Evolutionary conservation across 2,888 invertebrate genomes (phyloP), one percentile per base, ranked within the genome.

Genomic region (Apodemia hepburni): DNA sequence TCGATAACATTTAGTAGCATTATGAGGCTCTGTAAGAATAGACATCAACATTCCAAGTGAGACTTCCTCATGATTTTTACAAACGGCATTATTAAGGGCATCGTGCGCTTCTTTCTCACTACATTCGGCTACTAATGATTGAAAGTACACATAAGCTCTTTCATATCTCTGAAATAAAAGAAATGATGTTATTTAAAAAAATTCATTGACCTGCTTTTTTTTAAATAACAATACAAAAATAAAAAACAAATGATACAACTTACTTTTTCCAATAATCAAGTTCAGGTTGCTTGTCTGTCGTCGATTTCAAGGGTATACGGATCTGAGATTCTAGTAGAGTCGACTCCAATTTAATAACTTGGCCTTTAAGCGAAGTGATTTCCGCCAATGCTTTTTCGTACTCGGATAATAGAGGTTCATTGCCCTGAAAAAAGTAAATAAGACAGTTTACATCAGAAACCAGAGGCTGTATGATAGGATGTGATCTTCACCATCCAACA

Each of bases 101-200:
- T 98, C 98, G 82, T 98, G 98, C 75, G 97, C 95, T 89, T 98
- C 98, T 80, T 98, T 97, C 78, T 98, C 98, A 74, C 97, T 97
- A 75, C 97, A 93, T 71, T 97, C 97, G 70, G 94, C 93, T 65
- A 95, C 95, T 74, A 97, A 92, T 73, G 93, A 94, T 85, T 96
- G 96, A 69, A 98, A 93, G 78, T 94, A 94, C 75, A 92, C 92
- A 86, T 95, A 96, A 76, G 96, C 96, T 79, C 96, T 94, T 83
- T 98, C 98, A 80, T 97, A 96, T 93, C 97, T 97, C 98, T 98
- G 94, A 93, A 93, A 66, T 65, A 63, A 66, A 47, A 58, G 51
- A 65, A 62, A 51, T 60, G 51, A 51, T 58, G 60, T 27, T 29
- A 27, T 62, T 61, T n/a, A n/a, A n/a, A n/a, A n/a, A n/a, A n/a